Evolutionary conservation across 2,888 invertebrate genomes (phyloP).

Genomic region (Caenorhabditis virilis): DNA sequence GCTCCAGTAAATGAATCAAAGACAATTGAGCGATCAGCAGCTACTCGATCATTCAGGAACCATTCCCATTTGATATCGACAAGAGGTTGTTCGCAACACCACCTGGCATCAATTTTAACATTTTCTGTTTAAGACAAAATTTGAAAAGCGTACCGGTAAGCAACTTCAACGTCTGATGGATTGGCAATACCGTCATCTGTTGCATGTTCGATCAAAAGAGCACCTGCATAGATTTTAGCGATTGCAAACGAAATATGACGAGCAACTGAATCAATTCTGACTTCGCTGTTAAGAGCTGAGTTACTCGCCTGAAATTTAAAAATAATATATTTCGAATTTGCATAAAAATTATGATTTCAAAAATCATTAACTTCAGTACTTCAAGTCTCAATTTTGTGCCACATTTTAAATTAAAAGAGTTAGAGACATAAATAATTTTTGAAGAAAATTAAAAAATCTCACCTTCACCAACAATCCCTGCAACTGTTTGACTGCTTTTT

Average conservation of each 20-base stretch:
- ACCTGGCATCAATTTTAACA: slow-evolving; percentile 15
- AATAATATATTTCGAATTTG: background rate
- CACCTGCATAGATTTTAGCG: slow-evolving; percentile 70
- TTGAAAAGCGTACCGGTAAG: slow-evolving; percentile 40
- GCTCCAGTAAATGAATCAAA: slow-evolving; percentile 47
- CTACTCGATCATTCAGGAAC: slow-evolving; percentile 37
- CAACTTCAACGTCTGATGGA: slow-evolving; percentile 49
- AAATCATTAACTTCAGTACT: background rate
- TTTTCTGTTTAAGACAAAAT: background rate
- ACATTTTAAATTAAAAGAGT: background rate
- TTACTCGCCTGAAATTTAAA: background rate
- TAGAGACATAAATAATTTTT: background rate
- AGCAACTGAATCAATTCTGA: slow-evolving; percentile 69
- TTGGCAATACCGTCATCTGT: slow-evolving; percentile 47
- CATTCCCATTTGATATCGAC: slow-evolving; percentile 43
- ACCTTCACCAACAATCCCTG: slow-evolving; percentile 38
- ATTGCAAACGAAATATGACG: slow-evolving; percentile 72
- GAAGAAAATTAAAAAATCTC: background rate
- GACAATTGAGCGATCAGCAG: slow-evolving; percentile 50
- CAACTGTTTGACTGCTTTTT: slow-evolving; percentile 34
- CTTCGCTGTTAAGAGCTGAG: slow-evolving; percentile 2
- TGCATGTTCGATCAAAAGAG: slow-evolving; percentile 69
- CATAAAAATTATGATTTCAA: background rate
- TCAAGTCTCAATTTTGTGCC: background rate
- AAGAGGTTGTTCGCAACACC: slow-evolving; percentile 50